Evolutionary conservation across 1,140 invertebrate genomes (phyloP).

Genomic region (Vollenhovia emeryi): DNA sequence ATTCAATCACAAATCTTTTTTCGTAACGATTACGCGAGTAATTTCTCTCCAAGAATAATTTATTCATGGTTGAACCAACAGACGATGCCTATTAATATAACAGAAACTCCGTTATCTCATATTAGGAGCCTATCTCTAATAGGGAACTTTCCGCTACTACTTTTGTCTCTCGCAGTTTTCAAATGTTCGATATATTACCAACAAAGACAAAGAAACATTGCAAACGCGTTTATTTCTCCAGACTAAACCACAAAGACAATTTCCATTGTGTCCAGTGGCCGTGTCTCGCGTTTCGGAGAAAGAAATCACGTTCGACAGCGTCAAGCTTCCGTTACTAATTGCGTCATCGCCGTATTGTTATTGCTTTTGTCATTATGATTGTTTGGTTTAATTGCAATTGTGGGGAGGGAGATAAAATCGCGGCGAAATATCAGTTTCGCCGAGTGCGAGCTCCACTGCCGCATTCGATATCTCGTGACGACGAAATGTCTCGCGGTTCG

Average conservation of each 20-base stretch:
- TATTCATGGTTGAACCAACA: too few species aligned
- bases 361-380: constrained; percentile 35
- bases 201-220: background rate
- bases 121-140: too few species aligned
- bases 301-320: background rate
- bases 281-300: constrained; percentile 22
- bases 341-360: constrained; percentile 26
- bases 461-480: background rate
- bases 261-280: background rate
- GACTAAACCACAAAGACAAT: background rate
- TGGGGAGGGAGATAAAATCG: constrained; percentile 11
- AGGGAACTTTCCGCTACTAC: too few species aligned
- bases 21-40: too few species aligned
- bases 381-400: constrained; percentile 28
- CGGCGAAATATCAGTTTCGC: background rate
- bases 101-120: too few species aligned
- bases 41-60: too few species aligned
- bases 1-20: too few species aligned
- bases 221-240: background rate
- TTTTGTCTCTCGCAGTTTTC: background rate
- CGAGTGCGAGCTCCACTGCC: background rate
- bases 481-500: background rate
- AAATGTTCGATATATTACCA: background rate
- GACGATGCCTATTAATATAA: too few species aligned
- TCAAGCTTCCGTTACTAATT: constrained; percentile 37